A percentile compares a stretch with the other conserved stretches of the same genome.
Evolutionary conservation across 2,888 invertebrate genomes (phyloP).

Genomic region (Serripes groenlandicus): DNA sequence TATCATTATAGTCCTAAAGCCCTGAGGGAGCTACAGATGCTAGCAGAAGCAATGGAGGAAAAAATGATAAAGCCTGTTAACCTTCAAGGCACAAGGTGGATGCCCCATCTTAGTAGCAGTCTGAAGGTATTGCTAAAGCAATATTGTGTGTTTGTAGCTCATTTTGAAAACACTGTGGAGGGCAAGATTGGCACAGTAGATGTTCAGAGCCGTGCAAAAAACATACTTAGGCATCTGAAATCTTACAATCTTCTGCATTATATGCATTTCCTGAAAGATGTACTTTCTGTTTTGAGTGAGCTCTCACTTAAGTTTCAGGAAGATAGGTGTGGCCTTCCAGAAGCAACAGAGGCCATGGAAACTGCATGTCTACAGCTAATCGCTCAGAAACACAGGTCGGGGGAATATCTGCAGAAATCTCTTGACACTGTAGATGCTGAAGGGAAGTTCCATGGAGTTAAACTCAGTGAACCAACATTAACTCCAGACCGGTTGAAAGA

Average conservation of each 20-base stretch:
- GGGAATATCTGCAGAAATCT: slow-evolving; percentile 36
- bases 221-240: slow-evolving; percentile 41
- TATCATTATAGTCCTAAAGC: slow-evolving; percentile 63
- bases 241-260: slow-evolving; percentile 42
- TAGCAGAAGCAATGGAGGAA: slow-evolving; percentile 60
- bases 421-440: slow-evolving; percentile 39
- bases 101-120: slow-evolving; percentile 54
- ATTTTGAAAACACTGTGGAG: slow-evolving; percentile 56
- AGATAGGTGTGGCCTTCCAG: slow-evolving; percentile 43
- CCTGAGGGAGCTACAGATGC: slow-evolving; percentile 50
- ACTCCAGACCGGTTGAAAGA: slow-evolving; percentile 26
- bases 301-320: slow-evolving; percentile 57
- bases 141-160: slow-evolving; percentile 40
- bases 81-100: slow-evolving; percentile 59
- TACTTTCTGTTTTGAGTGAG: slow-evolving; percentile 43
- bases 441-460: slow-evolving; percentile 20
- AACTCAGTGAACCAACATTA: slow-evolving; percentile 28
- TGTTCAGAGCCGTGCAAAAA: slow-evolving; percentile 46
- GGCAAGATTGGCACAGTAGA: slow-evolving; percentile 37
- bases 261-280: slow-evolving; percentile 60
- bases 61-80: slow-evolving; percentile 55
- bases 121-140: slow-evolving; percentile 41
- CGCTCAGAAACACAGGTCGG: slow-evolving; percentile 41
- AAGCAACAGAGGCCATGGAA: slow-evolving; percentile 49
- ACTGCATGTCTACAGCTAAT: slow-evolving; percentile 52